phyloP scores from a whole-genome alignment of 2,797 vertebrate species.

The Sebastes iracundus region DNA sequence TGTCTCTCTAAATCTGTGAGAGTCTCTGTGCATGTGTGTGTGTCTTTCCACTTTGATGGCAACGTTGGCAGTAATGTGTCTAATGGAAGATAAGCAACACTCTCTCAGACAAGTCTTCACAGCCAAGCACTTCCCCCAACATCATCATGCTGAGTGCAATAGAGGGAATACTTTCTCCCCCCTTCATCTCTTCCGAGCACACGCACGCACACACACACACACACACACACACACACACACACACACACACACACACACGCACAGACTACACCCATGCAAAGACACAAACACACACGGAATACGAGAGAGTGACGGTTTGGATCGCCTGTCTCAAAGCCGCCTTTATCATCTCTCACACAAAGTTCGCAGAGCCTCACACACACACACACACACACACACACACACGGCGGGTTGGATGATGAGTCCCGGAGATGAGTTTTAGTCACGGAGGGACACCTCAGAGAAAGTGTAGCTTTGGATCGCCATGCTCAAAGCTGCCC shows the following conservation, averaged over 20 bases:
- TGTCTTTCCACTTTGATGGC: conserved; percentile 68
- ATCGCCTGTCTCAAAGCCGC: conserved; percentile 59
- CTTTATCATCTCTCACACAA: conserved; percentile 55
- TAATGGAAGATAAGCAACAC: conserved; percentile 80
- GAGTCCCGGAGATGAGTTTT: conserved; percentile 60
- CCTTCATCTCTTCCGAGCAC: conserved; percentile 27
- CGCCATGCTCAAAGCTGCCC: conserved; percentile 51
- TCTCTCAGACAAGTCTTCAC: conserved; percentile 64
- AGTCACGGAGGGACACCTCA: conserved; percentile 55
- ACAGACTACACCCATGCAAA: neutral
- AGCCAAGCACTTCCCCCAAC: conserved; percentile 63
- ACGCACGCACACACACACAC: neutral
- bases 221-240: neutral
- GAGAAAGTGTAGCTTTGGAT: conserved; percentile 67
- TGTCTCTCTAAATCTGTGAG: conserved; percentile 23
- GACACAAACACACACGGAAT: conserved; percentile 1
- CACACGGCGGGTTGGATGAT: conserved; percentile 20
- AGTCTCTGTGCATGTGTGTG: conserved; percentile 12
- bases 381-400: neutral
- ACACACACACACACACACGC: conserved; percentile 15
- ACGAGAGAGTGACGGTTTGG: conserved; percentile 38
- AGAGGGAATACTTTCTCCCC: conserved; percentile 49
- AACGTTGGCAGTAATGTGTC: conserved; percentile 80
- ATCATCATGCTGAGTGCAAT: conserved; percentile 63
- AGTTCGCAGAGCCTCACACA: neutral